phyloP scores from a whole-genome alignment of 2,888 invertebrate species.

The Pristionchus arcanus region DNA sequence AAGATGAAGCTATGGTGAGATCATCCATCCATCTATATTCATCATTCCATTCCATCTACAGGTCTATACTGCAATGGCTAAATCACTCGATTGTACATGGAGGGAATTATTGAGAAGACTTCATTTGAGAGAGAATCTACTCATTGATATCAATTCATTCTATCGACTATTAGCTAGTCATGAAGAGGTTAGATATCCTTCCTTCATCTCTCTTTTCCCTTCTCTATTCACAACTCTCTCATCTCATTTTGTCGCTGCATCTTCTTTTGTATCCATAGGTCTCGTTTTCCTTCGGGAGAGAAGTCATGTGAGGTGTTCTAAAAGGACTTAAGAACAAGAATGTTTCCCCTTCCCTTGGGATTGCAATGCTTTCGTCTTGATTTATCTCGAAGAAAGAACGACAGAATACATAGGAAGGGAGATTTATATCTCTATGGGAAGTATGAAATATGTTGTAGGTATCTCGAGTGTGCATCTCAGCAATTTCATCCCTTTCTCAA shows the following conservation, averaged over 20 bases:
- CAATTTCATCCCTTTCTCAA: conserved; percentile 40
- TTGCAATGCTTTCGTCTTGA: conserved; percentile 58
- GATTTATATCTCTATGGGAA: neutral
- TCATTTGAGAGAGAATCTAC: conserved; percentile 87
- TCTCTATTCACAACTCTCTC: neutral
- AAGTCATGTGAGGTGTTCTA: conserved; percentile 19
- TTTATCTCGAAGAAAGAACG: conserved; percentile 18
- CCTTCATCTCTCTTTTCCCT: neutral
- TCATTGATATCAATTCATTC: conserved; percentile 88
- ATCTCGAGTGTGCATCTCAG: conserved; percentile 42
- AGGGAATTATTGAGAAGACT: conserved; percentile 89
- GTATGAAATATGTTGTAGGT: neutral
- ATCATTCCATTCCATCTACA: conserved; percentile 81
- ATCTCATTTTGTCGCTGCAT: neutral
- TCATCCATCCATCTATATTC: neutral
- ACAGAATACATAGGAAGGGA: neutral
- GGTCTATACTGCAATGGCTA: conserved; percentile 92
- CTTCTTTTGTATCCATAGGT: neutral
- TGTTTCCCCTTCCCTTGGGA: neutral
- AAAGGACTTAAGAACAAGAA: neutral
- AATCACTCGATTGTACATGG: conserved; percentile 85
- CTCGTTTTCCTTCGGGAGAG: neutral
- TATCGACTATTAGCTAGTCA: conserved; percentile 83
- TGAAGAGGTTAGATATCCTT: conserved; percentile 79
- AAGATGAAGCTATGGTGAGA: conserved; percentile 78